Percentiles rank a stretch among this genome's conserved stretches.
Conservation (phyloP, 1,140 invertebrate species). For the Brachionus sp. region DNA sequence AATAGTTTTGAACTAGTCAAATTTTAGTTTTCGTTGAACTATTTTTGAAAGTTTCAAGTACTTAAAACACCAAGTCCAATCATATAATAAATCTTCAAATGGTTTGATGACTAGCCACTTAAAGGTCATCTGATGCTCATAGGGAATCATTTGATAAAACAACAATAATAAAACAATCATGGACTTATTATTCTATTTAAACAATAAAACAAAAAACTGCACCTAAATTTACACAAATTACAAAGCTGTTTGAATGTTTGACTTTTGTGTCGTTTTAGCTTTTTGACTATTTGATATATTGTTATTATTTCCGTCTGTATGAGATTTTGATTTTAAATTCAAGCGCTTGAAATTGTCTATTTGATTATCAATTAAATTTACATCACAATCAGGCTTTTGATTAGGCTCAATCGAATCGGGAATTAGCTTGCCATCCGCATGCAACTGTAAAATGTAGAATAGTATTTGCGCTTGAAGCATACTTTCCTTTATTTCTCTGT, state of each 20-base stretch:
- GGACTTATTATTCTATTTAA: background rate
- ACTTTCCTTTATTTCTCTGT: constrained; percentile 44
- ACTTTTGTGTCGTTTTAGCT: background rate
- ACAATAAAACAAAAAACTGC: background rate
- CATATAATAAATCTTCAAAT: background rate
- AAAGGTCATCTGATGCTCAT: background rate
- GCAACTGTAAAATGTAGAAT: constrained; percentile 31
- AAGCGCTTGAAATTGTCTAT: constrained; percentile 31
- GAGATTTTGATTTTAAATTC: constrained; percentile 1
- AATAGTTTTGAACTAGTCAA: background rate
- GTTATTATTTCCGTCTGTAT: constrained; percentile 30
- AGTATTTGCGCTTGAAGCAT: constrained; percentile 36
- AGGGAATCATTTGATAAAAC: background rate
- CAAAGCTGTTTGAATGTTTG: constrained; percentile 25
- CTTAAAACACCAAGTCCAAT: background rate
- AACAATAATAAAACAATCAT: constrained; percentile 1
- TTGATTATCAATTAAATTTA: constrained; percentile 40
- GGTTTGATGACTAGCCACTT: background rate
- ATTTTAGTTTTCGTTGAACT: background rate
- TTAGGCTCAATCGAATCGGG: background rate
- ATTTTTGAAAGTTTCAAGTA: background rate
- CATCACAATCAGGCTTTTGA: constrained; percentile 10
- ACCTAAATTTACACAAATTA: background rate
- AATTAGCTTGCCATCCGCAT: constrained; percentile 20
- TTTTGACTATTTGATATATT: constrained; percentile 21